Evolutionary conservation across 1,140 invertebrate genomes (phyloP), one percentile per base, ranked within the genome.

Genomic region (Oryctes rhinoceros): DNA sequence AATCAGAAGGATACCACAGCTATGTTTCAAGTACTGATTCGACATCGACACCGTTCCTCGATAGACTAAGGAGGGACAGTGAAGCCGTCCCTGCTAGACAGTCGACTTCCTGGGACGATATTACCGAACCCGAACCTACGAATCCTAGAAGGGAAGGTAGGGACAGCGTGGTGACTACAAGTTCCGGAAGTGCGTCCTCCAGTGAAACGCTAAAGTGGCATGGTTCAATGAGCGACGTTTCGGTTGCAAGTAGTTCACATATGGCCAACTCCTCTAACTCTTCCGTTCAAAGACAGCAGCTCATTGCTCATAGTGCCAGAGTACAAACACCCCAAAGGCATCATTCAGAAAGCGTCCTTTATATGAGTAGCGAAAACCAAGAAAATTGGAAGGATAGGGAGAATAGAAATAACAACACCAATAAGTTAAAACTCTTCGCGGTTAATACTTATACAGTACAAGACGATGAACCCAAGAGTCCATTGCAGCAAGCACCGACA

Each of bases 181-280:
- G 92, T 78, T 92, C 91, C 37, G 92, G 92, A 44, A 92, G 91
- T 85, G 93, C 92, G 59, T 94, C 93, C 62, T 94, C 94, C 47
- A 94, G 93, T 83, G 95, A 96, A 84, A 95, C 94, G 7, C 87
- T 95, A 1, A 96, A 96, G 88, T 95, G 94, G 94, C 92, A 94
- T 83, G 93, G 93, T 35, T 94, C 94, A 6, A 92, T 93, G 88
- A 94, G 93, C 84, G 94, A 94, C 84, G 90, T 95, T 10, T 94
- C 93, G 81, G 91, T 93, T 24, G 90, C 92, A 5, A 92, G 91
- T 67, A 85, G 83, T 83, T 86, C 86, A 1, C 87, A 86, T 82
- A 81, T 85, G 75, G 80, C 82, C 65, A 84, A 84, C 79, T 84
- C 83, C 6, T 78, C 80, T 44, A 84, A 81, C 78, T 78, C 81